Base-by-base conservation (phyloP, 2,113 vertebrate species). In the Sapayoa aenigma region DNA sequence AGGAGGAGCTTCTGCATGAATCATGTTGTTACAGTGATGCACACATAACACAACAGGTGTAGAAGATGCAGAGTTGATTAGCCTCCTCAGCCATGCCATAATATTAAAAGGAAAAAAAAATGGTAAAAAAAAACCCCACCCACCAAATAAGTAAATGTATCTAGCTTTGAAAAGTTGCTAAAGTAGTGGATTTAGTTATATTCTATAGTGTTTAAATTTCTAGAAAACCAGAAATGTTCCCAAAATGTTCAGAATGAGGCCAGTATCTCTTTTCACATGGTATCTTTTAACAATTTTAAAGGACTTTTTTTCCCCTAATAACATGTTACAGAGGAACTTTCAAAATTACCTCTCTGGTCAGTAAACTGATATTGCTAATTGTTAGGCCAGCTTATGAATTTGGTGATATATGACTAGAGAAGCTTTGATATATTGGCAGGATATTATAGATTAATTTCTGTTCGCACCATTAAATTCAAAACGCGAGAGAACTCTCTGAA, bases 261-360 rank as follows among this genome's bases (percentile, higher is more conserved):
- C 72, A 6, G 46, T 47, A 14, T 5, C 30, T 33, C 16, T 71
- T 72, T 81, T 77, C 18, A 21, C 15, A 60, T 1, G 0, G 12
- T 59, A 53, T 44, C 80, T 81, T 67, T 42, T 10, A 87, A 86
- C 14, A 73, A 81, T 68, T 67, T 52, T 44, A 69, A 24, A 60
- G 15, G 31, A 27, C 23, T 39, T 37, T 79, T 50, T 72, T 46
- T 69, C 0, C 9, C 2, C 13, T 0, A 0, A 16, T 58, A 47
- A 17, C 5, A 17, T 27, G 7, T 59, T 49, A 2, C 8, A 67
- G 28, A 79, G 31, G 73, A 93, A 71, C 18, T 76, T 87, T 21
- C 14, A 58, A 42, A 83, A 20, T 67, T 49, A 69, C 89, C 18
- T 84, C 39, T 65, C 13, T 60, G 44, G n/a, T 74, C 56, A 37